Evolutionary conservation across 2,797 vertebrate species (phyloP), one percentile per base, ranked within the genome.

Genomic region (Premnoplex brunnescens): DNA sequence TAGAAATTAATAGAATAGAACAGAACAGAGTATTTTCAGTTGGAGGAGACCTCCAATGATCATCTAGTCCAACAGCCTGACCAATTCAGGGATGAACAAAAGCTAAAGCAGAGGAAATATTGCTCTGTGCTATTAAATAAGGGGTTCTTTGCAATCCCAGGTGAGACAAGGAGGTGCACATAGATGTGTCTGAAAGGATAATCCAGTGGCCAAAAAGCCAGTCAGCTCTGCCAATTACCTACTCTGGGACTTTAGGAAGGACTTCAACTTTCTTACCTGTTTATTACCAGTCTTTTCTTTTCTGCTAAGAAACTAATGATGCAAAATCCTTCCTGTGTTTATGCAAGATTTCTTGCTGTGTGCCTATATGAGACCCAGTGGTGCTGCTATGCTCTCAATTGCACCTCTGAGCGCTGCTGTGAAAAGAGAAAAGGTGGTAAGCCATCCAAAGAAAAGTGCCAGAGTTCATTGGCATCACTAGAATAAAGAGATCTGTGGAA

Each of bases 161-260:
- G 6, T 26, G 21, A 49, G 32, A 46, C 6, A 77, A 60, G 19
- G 20, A 79, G 2, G 3, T 48, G 2, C 27, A 17, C 0, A 0
- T 7, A 48, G 6, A 1, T 85, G 8, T 5, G 1, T 37, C 48
- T 75, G 55, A 76, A 82, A 81, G 36, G 15, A 39, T 69, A 18
- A 49, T 68, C 14, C 18, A 55, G 4, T 22, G 20, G 19, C 27
- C 78, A 93, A 60, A 84, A 72, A 64, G 15, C 10, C 55, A 55
- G 1, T 37, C 16, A 72, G 6, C 9, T 84, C 71, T 79, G 18
- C 22, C 59, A 37, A 6, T 41, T 14, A 44, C 12, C 11, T 85
- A 3, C 23, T 36, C 23, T 4, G 16, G 22, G 30, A 58, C 51
- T 82, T 84, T 2, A 30, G 43, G 68, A 88, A 76, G 60, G 66